phyloP scores from a whole-genome alignment of 1,140 invertebrate genomes.

The Mycetomoellerius zeteki region DNA sequence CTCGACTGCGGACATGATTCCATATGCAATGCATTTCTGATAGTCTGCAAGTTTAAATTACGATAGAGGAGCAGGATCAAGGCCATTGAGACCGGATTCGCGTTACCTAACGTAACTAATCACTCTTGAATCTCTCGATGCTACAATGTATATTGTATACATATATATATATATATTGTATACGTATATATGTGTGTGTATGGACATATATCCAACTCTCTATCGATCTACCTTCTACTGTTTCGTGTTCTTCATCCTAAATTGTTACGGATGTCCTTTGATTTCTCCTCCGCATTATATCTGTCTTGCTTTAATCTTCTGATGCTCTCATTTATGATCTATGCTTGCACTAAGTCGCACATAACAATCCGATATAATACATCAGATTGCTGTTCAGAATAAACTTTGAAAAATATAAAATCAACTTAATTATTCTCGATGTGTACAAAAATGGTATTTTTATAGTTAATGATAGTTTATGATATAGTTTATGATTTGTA shows the following conservation, averaged over 20 bases:
- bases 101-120: conserved; percentile 50
- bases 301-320: background rate
- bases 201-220: background rate
- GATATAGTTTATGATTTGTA: no score
- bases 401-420: background rate
- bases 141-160: background rate
- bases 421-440: background rate
- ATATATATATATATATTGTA: background rate
- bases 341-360: background rate
- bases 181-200: background rate
- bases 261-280: background rate
- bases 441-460: background rate
- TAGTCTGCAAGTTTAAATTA: conserved; percentile 79
- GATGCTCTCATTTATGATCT: conserved; percentile 8
- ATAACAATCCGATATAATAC: conserved; percentile 15
- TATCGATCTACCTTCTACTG: conserved; percentile 27
- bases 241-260: conserved; percentile 18
- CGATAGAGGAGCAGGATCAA: conserved; percentile 55
- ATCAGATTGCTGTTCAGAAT: background rate
- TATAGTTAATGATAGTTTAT: background rate
- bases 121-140: conserved; percentile 31
- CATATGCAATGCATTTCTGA: conserved; percentile 79
- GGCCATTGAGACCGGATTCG: conserved; percentile 45
- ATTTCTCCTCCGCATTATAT: background rate
- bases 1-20: conserved; percentile 52